Base-by-base conservation (phyloP, 1,140 invertebrate genomes). In the Heliothis subflexa region DNA sequence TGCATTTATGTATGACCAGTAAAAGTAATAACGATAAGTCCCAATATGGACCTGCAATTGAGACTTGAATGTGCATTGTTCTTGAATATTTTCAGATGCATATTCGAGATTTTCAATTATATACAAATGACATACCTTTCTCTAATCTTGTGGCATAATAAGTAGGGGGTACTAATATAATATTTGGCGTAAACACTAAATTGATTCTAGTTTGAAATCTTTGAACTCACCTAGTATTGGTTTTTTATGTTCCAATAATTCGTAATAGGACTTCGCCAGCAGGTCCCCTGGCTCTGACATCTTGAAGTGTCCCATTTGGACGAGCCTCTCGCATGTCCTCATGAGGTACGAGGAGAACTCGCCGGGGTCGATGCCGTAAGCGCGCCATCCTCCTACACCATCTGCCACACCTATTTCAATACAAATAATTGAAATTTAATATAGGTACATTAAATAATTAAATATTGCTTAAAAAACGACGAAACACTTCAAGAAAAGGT, bases 341-440 rank as follows among this genome's bases (percentile, higher is more conserved):
- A 99, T 99, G 78, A 99, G 95, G 87, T 97, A 97, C 79, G 96
- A 96, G 16, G 98, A 99, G 95, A 99, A 99, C 89, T 98, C 97
- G 47, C 99, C 99, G 3, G 99, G 99, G 95, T 99, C 98, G 76
- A 99, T 98, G n/a, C 99, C 99, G 94, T 99, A 99, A 80, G 97
- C 97, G 86, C 98, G 96, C 99, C 99, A 99, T 66, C 99, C 99
- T 76, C 99, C 99, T 73, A 99, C 99, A 78, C 99, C 99, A 95
- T 99, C 99, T 70, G 99, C 99, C 81, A 99, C 98, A 88, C 99
- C 98, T 99, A 3, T 57, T 3, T 21, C 10, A 25, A 57, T 10
- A 57, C 12, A 25, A 25, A 10, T 55, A n/a, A 18, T 52, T 52
- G 14, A 0, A n/a, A 0, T n/a, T n/a, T n/a, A n/a, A n/a, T n/a